Evolutionary conservation across 2,888 invertebrate genomes (phyloP).

Genomic region (Nymphalis c-album): DNA sequence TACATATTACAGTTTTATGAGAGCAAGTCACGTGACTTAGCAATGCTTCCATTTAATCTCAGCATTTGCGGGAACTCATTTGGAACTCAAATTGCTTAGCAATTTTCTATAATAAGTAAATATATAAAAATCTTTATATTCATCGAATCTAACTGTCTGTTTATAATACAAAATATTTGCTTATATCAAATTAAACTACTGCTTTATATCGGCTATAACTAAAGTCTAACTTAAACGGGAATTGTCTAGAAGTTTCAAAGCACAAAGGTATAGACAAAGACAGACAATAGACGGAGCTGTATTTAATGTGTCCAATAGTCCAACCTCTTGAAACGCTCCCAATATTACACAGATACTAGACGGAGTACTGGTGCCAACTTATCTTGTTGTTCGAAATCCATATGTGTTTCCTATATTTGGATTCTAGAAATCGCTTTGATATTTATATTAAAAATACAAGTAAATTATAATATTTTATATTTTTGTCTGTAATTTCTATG

Average conservation of each 20-base stretch:
- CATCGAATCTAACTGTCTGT: too few relatives aligned
- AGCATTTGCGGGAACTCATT: too few relatives aligned
- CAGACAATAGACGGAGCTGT: slow-evolving; percentile 30
- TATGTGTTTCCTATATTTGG: slow-evolving; percentile 17
- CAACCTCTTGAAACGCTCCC: slow-evolving; percentile 12
- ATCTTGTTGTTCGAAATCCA: slow-evolving; percentile 46
- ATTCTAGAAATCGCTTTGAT: not conserved
- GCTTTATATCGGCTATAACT: slow-evolving; percentile 8
- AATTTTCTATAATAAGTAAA: too few relatives aligned
- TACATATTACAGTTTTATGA: too few relatives aligned
- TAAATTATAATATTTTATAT: too few relatives aligned
- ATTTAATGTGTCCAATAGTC: slow-evolving; percentile 33
- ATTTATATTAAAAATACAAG: not conserved
- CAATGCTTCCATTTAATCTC: too few relatives aligned
- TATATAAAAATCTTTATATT: too few relatives aligned
- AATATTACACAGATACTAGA: slow-evolving; percentile 29
- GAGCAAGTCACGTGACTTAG: too few relatives aligned
- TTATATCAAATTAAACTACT: not conserved
- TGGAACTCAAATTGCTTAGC: too few relatives aligned
- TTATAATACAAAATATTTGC: not conserved
- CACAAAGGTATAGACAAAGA: slow-evolving; percentile 31
- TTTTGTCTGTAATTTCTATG: too few relatives aligned
- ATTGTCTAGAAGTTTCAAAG: slow-evolving; percentile 26
- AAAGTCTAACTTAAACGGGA: slow-evolving; percentile 15
- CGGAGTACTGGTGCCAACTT: slow-evolving; percentile 50